Evolutionary conservation across 92 coral and sea anemone genomes (phyloP), one percentile per base, ranked within the genome.

Genomic region (Zoanthus sociatus): DNA sequence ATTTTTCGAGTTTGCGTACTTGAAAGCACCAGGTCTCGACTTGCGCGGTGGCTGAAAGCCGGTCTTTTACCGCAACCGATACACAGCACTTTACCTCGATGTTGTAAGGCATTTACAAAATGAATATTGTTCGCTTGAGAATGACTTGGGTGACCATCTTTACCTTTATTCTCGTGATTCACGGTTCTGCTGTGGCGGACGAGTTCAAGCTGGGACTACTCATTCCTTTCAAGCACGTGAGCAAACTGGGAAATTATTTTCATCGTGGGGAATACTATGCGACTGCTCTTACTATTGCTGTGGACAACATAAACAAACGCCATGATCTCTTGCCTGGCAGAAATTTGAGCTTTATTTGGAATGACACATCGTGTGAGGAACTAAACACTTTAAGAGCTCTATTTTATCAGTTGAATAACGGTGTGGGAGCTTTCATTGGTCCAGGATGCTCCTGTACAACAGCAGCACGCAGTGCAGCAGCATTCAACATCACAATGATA

Each of bases 401-500:
- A n/a, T 94, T 92, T n/a, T 87, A 95, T 73, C 98, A 97, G 82
- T 91, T 94, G 63, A 89, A 88, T 82, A 78, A 71, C n/a, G 94
- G 95, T 1, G 99, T 95, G 17, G 89, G 93, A 8, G 98, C 92
- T 2, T 97, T 97, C 78, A 97, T 97, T 58, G 99, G 99, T 0
- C 95, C 98, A 56, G 99, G 97, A 13, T 97, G 99, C 77, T 89
- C 88, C 26, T 97, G 99, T 71, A 90, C 89, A 30, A 93, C 93
- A 8, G 92, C 99, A 5, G 99, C 98, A 3, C 86, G 98, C 33
- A 90, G 87, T 78, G 99, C 99, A 13, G 98, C 97, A n/a, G 96
- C 99, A 15, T 94, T 97, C 72, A 93, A 92, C 67, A 79, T 88
- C 13, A 91, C 99, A 58, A 94, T 95, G 93, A 92, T 97, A 42